Evolutionary conservation across 2,113 vertebrate species (phyloP), one percentile per base, ranked within the genome.

Genomic region (Nothocercus julius): DNA sequence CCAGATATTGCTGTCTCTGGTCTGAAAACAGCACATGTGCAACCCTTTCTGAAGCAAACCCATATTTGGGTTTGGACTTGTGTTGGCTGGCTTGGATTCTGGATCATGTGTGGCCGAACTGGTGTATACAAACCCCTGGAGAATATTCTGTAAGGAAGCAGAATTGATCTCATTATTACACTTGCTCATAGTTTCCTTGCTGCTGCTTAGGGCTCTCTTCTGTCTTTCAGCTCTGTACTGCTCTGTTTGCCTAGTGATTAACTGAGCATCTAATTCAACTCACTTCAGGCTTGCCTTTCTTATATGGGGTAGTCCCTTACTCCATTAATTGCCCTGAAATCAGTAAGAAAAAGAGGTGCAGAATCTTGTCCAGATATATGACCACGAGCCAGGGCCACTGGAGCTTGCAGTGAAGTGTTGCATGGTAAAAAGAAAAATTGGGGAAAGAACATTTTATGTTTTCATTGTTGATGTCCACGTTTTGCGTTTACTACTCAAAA

Each of bases 81-180:
- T 0, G 0, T 3, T 7, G 44, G 18, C 49, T 70, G 45, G 32
- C 0, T 0, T 13, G 44, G 20, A 49, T 15, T 89, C 58, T 73
- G 21, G 36, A 7, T 54, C 12, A 38, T 5, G 76, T 51, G 27
- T 27, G 61, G 42, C 27, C 25, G 49, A 38, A 62, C 40, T 80
- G 2, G 0, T 22, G 59, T 20, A 5, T 56, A 6, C 30, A 11
- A 58, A 70, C 5, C 2, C 2, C 27, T 30, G 47, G 45, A 53
- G 85, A 73, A 36, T 38, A 2, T 45, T 42, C 32, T 40, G 64
- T 36, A 32, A 79, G 81, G 53, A 45, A 17, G 1, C 25, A 66
- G 61, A 40, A 28, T 75, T 10, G 3, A 13, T n/a, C 30, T 44
- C 2, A 0, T 44, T 28, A 6, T 24, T 59, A 12, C 17, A 16